Evolutionary conservation across 1,140 invertebrate genomes (phyloP).

Genomic region (Akabosia matsudoensis): DNA sequence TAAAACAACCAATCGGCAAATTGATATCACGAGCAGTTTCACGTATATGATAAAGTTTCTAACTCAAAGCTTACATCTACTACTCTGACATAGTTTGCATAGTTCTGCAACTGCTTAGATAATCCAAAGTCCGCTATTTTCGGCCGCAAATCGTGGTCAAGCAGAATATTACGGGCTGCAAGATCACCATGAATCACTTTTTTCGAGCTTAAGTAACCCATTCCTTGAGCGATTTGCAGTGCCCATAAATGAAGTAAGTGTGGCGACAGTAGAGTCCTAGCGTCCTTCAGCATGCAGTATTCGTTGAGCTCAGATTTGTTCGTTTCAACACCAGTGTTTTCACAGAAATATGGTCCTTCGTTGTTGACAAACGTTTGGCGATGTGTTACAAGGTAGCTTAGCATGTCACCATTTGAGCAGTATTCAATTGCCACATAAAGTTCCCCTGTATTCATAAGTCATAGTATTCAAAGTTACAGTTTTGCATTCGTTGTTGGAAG

Average conservation of each 20-base stretch:
- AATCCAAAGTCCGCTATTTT: slow-evolving; percentile 40
- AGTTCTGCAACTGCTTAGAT: slow-evolving; percentile 27
- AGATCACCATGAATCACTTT: slow-evolving; percentile 33
- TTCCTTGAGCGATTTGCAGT: slow-evolving; percentile 34
- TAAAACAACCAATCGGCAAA: background rate
- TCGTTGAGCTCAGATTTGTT: background rate
- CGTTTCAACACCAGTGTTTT: background rate
- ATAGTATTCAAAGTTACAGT: background rate
- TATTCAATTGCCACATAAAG: slow-evolving; percentile 3
- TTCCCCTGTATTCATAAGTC: background rate
- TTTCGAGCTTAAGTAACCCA: slow-evolving; percentile 34
- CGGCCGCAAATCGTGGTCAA: background rate
- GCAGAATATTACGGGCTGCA: slow-evolving; percentile 35
- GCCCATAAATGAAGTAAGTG: slow-evolving; percentile 20
- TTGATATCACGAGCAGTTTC: background rate
- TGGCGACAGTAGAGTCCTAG: background rate
- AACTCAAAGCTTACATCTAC: slow-evolving; percentile 1
- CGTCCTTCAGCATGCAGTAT: background rate
- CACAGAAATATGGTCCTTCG: background rate
- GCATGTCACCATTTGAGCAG: background rate
- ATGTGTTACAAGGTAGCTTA: background rate
- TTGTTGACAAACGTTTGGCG: background rate
- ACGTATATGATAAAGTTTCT: background rate
- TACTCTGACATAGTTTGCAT: slow-evolving; percentile 31
- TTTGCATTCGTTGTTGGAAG: background rate